Conservation (phyloP, 2,888 invertebrate species). For the Drosophila mercatorum region DNA sequence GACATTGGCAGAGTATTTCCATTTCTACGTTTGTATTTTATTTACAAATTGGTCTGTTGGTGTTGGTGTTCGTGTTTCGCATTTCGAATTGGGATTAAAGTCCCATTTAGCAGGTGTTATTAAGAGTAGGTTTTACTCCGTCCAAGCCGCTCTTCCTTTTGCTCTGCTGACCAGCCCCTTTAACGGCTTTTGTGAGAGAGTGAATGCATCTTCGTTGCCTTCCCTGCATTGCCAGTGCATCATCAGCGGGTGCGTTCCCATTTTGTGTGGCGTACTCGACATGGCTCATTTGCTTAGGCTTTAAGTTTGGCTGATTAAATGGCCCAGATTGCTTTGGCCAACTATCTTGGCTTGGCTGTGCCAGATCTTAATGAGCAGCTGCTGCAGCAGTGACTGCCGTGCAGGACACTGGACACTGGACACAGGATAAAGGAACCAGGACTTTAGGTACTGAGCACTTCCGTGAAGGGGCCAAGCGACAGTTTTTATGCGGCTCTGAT, state of each 20-base stretch:
- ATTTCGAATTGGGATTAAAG: constrained; percentile 43
- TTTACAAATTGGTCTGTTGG: neutral
- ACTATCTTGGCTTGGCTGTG: constrained; percentile 47
- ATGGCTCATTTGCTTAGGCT: constrained; percentile 59
- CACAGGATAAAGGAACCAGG: constrained; percentile 20
- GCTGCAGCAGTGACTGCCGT: constrained; percentile 28
- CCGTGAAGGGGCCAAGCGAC: constrained; percentile 38
- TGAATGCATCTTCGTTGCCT: constrained; percentile 1
- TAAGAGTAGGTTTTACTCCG: constrained; percentile 19
- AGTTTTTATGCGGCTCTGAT: constrained; percentile 66
- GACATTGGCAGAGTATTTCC: neutral
- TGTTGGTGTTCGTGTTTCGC: constrained; percentile 8
- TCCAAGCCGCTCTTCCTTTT: neutral
- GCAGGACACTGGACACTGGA: constrained; percentile 1
- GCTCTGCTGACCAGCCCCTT: constrained; percentile 4
- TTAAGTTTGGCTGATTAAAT: constrained; percentile 70
- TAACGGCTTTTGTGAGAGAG: constrained; percentile 30
- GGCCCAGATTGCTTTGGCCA: constrained; percentile 56
- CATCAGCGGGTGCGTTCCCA: constrained; percentile 29
- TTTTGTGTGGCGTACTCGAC: constrained; percentile 29
- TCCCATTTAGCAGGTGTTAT: constrained; percentile 60
- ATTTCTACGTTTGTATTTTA: neutral
- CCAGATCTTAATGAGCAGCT: constrained; percentile 70
- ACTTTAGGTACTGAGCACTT: constrained; percentile 21
- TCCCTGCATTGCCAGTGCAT: constrained; percentile 22